Percentiles rank a stretch among this genome's conserved stretches.
These are phyloP conservation scores for Ennomos erosarius DNA, from an alignment of 2,888 invertebrate genomes.

Conservation along the genomic window DNA sequence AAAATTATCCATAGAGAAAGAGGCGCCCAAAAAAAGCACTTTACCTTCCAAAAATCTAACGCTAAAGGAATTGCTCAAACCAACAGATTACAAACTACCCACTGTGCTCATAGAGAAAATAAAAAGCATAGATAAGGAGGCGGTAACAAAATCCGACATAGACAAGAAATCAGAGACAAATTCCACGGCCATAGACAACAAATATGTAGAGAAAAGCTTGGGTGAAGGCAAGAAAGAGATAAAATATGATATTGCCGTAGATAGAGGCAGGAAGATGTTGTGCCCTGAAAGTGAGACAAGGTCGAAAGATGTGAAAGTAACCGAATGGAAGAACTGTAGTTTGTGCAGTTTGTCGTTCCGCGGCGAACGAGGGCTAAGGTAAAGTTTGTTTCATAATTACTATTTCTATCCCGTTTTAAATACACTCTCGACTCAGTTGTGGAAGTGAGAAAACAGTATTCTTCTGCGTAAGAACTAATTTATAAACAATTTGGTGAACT, in stretches of 20 bases:
- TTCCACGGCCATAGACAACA: conserved; percentile 20
- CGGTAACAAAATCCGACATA: conserved; percentile 27
- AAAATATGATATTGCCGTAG: conserved; percentile 2
- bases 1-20: conserved; percentile 58
- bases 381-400: conserved; percentile 16
- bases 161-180: conserved; percentile 23
- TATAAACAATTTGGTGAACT: neutral
- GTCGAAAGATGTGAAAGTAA: conserved; percentile 29
- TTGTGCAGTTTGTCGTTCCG: conserved; percentile 66
- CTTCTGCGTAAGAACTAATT: neutral
- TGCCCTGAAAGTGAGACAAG: conserved; percentile 14
- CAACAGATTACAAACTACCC: conserved; percentile 24
- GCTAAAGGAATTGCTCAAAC: conserved; percentile 18
- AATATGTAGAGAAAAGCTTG: neutral
- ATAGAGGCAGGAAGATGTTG: conserved; percentile 10
- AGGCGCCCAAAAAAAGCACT: conserved; percentile 37
- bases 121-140: conserved; percentile 15
- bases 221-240: too few relatives aligned
- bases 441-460: too few relatives aligned
- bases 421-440: too few relatives aligned
- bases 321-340: conserved; percentile 56
- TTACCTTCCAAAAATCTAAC: conserved; percentile 12
- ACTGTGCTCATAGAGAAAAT: conserved; percentile 26
- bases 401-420: too few relatives aligned
- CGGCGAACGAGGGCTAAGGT: conserved; percentile 73